phyloP scores from a whole-genome alignment of 2,888 invertebrate species.

The Caenorhabditis sp. region DNA sequence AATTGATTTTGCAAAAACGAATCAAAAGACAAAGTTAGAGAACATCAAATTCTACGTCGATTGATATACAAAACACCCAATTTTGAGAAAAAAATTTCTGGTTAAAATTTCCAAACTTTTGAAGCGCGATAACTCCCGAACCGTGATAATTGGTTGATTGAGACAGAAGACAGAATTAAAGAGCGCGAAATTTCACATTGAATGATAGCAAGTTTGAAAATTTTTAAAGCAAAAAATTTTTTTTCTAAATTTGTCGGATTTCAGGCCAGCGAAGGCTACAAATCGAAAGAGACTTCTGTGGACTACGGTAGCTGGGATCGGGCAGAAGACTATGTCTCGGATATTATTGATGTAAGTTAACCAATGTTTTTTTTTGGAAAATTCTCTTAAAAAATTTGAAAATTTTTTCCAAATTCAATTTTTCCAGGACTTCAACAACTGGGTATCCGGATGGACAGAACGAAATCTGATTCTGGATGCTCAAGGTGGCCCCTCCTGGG shows the following conservation, averaged over 20 bases:
- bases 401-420: constrained; percentile 2
- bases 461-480: constrained; percentile 90
- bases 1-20: neutral
- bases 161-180: too few relatives aligned
- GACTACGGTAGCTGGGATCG: constrained; percentile 89
- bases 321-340: constrained; percentile 87
- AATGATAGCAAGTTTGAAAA: too few relatives aligned
- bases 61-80: neutral
- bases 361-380: neutral
- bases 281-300: constrained; percentile 84
- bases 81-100: neutral
- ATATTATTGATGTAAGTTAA: constrained; percentile 81
- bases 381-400: neutral
- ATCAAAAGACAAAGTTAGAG: neutral
- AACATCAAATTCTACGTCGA: neutral
- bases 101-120: too few relatives aligned
- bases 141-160: too few relatives aligned
- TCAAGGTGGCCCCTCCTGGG: constrained; percentile 85
- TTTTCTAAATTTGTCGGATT: constrained; percentile 1
- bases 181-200: too few relatives aligned
- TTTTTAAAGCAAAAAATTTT: neutral
- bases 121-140: too few relatives aligned
- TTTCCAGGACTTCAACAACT: constrained; percentile 85
- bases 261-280: constrained; percentile 68
- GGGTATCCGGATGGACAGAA: constrained; percentile 91